Conservation (phyloP, 2,797 vertebrate species). For the Lithobates pipiens region DNA sequence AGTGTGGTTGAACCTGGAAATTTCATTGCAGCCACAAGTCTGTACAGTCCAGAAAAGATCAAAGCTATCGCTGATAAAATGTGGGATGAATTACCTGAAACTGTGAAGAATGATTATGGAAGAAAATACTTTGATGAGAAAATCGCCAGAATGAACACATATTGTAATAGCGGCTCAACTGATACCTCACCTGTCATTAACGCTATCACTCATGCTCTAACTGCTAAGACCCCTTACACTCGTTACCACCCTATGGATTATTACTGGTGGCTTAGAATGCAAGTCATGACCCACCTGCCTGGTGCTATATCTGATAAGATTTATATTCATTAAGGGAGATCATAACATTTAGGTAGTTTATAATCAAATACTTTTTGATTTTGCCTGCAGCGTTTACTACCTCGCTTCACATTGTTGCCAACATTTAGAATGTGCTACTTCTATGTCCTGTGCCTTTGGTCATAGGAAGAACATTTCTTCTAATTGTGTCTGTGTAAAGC, state of each 20-base stretch:
- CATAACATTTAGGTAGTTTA: not conserved
- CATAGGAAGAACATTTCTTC: not conserved
- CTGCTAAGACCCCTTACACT: constrained; percentile 72
- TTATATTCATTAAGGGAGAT: constrained; percentile 73
- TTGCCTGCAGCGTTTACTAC: constrained; percentile 13
- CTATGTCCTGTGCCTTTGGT: not conserved
- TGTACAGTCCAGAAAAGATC: constrained; percentile 78
- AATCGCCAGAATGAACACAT: constrained; percentile 76
- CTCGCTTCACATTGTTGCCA: not conserved
- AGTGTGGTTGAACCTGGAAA: constrained; percentile 81
- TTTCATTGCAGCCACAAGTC: constrained; percentile 78
- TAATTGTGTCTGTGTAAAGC: not conserved
- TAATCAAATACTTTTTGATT: not conserved
- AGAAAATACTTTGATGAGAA: constrained; percentile 78
- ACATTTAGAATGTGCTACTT: not conserved
- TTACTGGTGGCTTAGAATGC: constrained; percentile 84
- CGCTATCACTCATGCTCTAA: constrained; percentile 75
- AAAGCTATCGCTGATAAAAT: constrained; percentile 77
- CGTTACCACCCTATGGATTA: constrained; percentile 84
- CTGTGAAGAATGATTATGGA: constrained; percentile 77
- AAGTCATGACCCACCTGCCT: constrained; percentile 80
- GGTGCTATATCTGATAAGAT: constrained; percentile 76
- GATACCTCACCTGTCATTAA: constrained; percentile 75
- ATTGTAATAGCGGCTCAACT: constrained; percentile 73
- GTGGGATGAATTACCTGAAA: constrained; percentile 78